A percentile compares a stretch with the other conserved stretches of the same genome.
Evolutionary conservation across 2,797 vertebrate species (phyloP).

Genomic region (Acanthurus leucopareius): DNA sequence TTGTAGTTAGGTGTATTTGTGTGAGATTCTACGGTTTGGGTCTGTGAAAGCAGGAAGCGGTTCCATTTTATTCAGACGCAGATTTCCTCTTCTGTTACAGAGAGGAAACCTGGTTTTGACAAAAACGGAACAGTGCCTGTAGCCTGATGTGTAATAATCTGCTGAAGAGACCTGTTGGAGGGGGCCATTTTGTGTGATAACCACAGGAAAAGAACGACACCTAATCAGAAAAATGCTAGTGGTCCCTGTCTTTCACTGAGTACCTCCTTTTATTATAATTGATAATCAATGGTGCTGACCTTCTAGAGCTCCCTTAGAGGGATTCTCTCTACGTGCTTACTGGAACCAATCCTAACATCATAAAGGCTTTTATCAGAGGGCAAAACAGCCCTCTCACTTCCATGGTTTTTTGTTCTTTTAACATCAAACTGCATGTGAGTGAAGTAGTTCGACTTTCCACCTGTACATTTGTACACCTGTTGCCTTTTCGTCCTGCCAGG

Average conservation of each 20-base stretch:
- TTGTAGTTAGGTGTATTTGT: slow-evolving; percentile 66
- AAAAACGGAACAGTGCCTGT: slow-evolving; percentile 52
- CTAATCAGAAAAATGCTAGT: slow-evolving; percentile 53
- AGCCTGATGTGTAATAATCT: slow-evolving; percentile 64
- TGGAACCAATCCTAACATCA: slow-evolving; percentile 36
- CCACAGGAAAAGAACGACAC: slow-evolving; percentile 74
- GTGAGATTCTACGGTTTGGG: slow-evolving; percentile 66
- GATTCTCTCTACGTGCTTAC: slow-evolving; percentile 47
- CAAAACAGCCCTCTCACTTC: slow-evolving; percentile 33
- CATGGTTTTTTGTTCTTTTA: slow-evolving; percentile 16
- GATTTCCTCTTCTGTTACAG: slow-evolving; percentile 12
- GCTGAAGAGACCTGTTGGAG: slow-evolving; percentile 61
- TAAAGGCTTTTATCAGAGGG: slow-evolving; percentile 8
- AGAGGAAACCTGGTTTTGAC: slow-evolving; percentile 7
- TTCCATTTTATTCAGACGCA: slow-evolving; percentile 49
- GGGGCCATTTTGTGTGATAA: slow-evolving; percentile 84
- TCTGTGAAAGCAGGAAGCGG: slow-evolving; percentile 49
- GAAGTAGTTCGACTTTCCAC: slow-evolving; percentile 20
- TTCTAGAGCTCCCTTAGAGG: slow-evolving; percentile 49
- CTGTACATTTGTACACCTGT: slow-evolving; percentile 25
- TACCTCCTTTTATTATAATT: slow-evolving; percentile 58
- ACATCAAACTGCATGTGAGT: slow-evolving; percentile 14
- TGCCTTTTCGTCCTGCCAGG: slow-evolving; percentile 47
- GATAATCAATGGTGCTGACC: slow-evolving; percentile 82
- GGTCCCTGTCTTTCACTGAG: slow-evolving; percentile 60